phyloP scores from a whole-genome alignment of 1,140 invertebrate genomes.

The Oscheius sp. region DNA sequence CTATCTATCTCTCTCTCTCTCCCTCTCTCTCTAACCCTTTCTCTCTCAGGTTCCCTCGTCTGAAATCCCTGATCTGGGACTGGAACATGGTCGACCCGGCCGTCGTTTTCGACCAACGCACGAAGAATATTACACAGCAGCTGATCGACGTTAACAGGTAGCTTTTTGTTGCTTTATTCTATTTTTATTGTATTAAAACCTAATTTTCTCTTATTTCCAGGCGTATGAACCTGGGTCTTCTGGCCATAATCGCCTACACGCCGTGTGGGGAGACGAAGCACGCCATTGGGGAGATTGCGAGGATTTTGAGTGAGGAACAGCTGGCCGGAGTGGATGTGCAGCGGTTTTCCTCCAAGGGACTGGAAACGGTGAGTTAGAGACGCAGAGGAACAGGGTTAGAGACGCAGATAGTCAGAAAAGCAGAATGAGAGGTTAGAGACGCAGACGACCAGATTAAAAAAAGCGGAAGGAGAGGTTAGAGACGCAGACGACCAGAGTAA shows the following conservation, averaged over 20 bases:
- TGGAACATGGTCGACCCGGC: slow-evolving; percentile 29
- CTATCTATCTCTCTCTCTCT: background rate
- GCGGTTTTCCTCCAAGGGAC: slow-evolving; percentile 18
- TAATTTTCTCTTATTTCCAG: no score
- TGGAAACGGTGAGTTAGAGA: background rate
- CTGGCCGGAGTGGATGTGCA: background rate
- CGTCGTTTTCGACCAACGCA: background rate
- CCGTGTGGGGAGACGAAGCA: slow-evolving; percentile 17
- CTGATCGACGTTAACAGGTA: background rate
- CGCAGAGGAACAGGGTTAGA: no score
- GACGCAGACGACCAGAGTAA: no score
- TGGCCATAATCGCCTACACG: slow-evolving; percentile 26
- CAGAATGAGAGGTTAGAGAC: no score
- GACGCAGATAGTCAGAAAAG: no score
- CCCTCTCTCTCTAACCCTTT: background rate
- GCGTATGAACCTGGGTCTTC: background rate
- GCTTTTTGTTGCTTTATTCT: background rate
- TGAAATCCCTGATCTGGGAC: slow-evolving; percentile 14
- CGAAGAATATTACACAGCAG: slow-evolving; percentile 6
- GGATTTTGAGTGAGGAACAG: background rate
- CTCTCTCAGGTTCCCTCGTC: slow-evolving; percentile 6
- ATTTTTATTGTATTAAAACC: no score
- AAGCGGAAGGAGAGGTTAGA: no score
- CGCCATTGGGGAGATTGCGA: background rate
- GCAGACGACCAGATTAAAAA: no score